These are phyloP conservation scores for Xyliphius kryptos DNA, from an alignment of 2,113 vertebrate species.

Conservation along the genomic window DNA sequence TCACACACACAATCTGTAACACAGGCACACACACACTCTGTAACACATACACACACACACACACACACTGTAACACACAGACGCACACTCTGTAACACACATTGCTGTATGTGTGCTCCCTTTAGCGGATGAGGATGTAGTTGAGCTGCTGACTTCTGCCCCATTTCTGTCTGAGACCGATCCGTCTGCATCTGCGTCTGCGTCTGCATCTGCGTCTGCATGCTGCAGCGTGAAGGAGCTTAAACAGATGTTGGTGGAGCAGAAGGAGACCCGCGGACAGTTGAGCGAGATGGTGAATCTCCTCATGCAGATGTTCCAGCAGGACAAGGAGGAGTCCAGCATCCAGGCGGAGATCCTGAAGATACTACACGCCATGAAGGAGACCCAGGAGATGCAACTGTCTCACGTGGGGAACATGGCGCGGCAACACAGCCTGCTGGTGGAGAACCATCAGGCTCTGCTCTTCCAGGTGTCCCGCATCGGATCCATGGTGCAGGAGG, in stretches of 20 bases:
- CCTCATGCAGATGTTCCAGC: constrained; percentile 43
- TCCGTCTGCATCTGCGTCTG: too few species aligned
- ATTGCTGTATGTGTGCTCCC: constrained; percentile 36
- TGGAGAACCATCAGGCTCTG: constrained; percentile 64
- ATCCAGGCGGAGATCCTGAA: constrained; percentile 47
- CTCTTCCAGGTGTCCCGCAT: constrained; percentile 44
- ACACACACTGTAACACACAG: too few species aligned
- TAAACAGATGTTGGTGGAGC: constrained; percentile 28
- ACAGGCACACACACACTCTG: too few species aligned
- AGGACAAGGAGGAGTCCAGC: constrained; percentile 45
- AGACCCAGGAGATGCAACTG: constrained; percentile 49
- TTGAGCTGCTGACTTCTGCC: constrained; percentile 13
- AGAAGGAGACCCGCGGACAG: constrained; percentile 20
- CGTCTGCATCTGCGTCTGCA: too few species aligned
- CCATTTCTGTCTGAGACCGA: not conserved
- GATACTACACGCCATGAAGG: constrained; percentile 40
- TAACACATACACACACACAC: too few species aligned
- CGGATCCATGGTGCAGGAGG: constrained; percentile 31
- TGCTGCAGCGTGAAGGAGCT: constrained; percentile 30
- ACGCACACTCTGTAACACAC: constrained; percentile 16
- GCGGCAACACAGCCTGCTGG: constrained; percentile 58
- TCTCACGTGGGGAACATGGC: constrained; percentile 52
- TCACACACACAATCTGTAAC: too few species aligned
- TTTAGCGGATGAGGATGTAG: constrained; percentile 33
- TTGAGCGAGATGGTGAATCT: constrained; percentile 27